These are phyloP conservation scores for Drosophila lacertosa DNA, from an alignment of 1,140 invertebrate genomes.

Conservation along the genomic window DNA sequence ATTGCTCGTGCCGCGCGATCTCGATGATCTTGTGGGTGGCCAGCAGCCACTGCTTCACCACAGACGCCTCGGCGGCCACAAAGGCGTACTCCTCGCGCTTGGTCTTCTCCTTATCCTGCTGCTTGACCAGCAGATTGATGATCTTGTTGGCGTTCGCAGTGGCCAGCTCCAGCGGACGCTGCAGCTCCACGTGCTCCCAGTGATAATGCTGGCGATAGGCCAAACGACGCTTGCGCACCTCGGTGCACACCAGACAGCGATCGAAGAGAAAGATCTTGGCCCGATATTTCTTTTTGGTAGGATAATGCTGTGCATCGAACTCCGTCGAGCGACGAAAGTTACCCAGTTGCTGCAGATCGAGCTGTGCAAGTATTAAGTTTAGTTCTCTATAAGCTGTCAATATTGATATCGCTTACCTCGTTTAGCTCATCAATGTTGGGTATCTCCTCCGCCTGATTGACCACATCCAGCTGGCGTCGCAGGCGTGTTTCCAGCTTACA, in stretches of 20 bases:
- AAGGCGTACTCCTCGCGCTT: slow-evolving; percentile 72
- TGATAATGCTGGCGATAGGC: slow-evolving; percentile 74
- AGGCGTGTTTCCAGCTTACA: slow-evolving; percentile 81
- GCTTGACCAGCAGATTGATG: slow-evolving; percentile 70
- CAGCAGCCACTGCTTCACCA: slow-evolving; percentile 75
- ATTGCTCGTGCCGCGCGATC: slow-evolving; percentile 59
- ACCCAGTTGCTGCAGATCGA: slow-evolving; percentile 68
- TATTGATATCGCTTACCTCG: slow-evolving; percentile 49
- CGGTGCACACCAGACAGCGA: slow-evolving; percentile 73
- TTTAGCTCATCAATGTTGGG: slow-evolving; percentile 74
- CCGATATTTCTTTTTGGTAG: slow-evolving; percentile 70
- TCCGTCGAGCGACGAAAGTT: slow-evolving; percentile 73
- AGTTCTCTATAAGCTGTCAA: no score
- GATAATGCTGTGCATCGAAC: slow-evolving; percentile 78
- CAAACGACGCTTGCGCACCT: slow-evolving; percentile 69
- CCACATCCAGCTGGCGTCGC: slow-evolving; percentile 77
- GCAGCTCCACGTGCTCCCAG: slow-evolving; percentile 74
- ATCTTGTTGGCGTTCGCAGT: slow-evolving; percentile 65
- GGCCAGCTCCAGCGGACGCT: slow-evolving; percentile 58
- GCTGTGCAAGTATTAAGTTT: slow-evolving; percentile 27
- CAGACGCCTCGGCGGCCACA: slow-evolving; percentile 60
- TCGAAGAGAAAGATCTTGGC: slow-evolving; percentile 82
- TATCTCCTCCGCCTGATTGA: slow-evolving; percentile 82
- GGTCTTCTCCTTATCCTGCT: slow-evolving; percentile 53
- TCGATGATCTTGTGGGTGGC: slow-evolving; percentile 76